Base-by-base conservation (phyloP, 2,888 invertebrate species). In the Nomada flava region DNA sequence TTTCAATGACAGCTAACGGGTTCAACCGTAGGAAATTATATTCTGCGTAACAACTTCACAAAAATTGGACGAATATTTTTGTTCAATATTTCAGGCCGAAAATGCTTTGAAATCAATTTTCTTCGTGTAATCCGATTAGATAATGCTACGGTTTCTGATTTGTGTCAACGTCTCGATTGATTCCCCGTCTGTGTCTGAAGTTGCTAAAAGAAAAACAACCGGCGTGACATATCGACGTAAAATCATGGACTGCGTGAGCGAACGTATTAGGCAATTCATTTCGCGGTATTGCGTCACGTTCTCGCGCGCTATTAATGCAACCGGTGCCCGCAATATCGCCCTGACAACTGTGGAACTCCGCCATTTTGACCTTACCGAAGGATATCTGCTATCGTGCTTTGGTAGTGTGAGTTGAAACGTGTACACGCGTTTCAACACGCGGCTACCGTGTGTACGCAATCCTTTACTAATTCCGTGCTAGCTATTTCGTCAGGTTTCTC, bases 331-430 rank as follows among this genome's bases (percentile, higher is more conserved):
- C 87, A 87, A 87, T 89, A 87, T 89, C 86, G 87, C 62, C 60
- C 71, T 83, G 83, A 85, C 84, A 83, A 87, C 84, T 82, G 84
- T 81, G 83, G 83, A 82, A 76, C 88, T 88, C 90, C 91, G 92
- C 92, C 92, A 92, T 92, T 92, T 92, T 92, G 92, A 92, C 92
- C 92, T 92, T 92, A 92, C 81, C 90, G 92, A 92, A 92, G 92
- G 92, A 93, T 92, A 92, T 92, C 92, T 88, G 89, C 87, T 88
- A 88, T 87, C 86, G 15, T 86, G 36, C 52, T 73, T 59, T 44
- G 47, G 52, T 71, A 60, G 76, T 79, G 59, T 74, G 60, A 65
- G 82, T 72, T 62, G 50, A 52, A 62, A 72, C 44, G 71, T 81
- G 50, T 83, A 86, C 83, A 74, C 78, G 64, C 60, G 70, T 88